Evolutionary conservation across 2,113 vertebrate genomes (phyloP).

Genomic region (Sturnira hondurensis): DNA sequence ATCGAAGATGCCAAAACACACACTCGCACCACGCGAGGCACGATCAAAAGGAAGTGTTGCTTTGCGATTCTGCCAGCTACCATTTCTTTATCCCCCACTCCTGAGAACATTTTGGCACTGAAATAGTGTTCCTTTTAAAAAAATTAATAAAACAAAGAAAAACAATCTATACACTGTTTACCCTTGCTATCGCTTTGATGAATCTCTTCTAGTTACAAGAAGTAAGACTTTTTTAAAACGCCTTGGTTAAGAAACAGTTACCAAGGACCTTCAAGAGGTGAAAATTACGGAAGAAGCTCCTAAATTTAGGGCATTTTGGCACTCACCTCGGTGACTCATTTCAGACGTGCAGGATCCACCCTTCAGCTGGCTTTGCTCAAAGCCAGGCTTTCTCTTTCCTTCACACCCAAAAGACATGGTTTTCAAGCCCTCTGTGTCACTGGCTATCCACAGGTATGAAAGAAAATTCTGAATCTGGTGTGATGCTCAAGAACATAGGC

Average conservation of each 20-base stretch:
- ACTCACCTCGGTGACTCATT: neutral
- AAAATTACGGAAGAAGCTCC: neutral
- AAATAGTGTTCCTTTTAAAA: neutral
- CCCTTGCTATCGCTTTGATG: neutral
- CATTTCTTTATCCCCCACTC: neutral
- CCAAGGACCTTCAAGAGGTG: neutral
- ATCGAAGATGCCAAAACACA: neutral
- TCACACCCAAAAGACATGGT: neutral
- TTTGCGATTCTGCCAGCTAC: neutral
- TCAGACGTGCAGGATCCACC: neutral
- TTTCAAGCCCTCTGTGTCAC: neutral
- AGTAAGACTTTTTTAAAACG: neutral
- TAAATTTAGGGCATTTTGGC: neutral
- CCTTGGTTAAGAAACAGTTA: neutral
- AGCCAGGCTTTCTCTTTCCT: neutral
- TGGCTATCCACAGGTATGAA: neutral
- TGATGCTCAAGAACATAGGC: neutral
- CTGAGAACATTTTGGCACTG: neutral
- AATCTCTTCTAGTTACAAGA: conserved; percentile 32
- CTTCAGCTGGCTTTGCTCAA: neutral
- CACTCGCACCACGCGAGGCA: neutral
- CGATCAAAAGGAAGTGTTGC: neutral
- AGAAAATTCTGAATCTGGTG: neutral
- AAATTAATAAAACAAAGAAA: neutral
- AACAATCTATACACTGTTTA: neutral